A percentile compares a stretch with the other conserved stretches of the same genome.
These are phyloP conservation scores for Pitta sordida DNA, from an alignment of 2,113 vertebrate species.

Conservation along the genomic window DNA sequence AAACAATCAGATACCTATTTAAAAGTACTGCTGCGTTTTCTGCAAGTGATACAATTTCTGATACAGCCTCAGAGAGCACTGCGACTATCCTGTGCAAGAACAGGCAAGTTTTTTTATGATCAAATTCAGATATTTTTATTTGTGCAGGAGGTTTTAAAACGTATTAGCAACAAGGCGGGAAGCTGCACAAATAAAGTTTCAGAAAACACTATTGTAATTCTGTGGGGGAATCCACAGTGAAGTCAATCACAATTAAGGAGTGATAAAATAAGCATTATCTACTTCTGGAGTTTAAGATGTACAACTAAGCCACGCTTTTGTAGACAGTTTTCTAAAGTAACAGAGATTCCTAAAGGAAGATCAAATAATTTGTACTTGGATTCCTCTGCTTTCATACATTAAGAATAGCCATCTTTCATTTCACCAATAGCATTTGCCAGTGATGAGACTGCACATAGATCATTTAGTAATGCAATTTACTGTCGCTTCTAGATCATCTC, in stretches of 20 bases:
- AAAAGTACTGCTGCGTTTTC: background rate
- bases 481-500: constrained; percentile 43
- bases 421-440: background rate
- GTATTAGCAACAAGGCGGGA: background rate
- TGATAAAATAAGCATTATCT: background rate
- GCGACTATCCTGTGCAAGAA: background rate
- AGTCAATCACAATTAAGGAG: background rate
- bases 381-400: constrained; percentile 16
- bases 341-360: constrained; percentile 12
- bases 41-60: background rate
- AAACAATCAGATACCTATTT: background rate
- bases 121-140: background rate
- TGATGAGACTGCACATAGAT: background rate
- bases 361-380: background rate
- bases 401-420: constrained; percentile 19
- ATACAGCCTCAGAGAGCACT: background rate
- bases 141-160: background rate
- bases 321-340: background rate
- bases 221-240: background rate
- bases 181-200: background rate
- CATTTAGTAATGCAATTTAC: constrained; percentile 49
- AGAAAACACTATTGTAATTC: background rate
- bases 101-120: background rate
- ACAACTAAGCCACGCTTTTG: background rate
- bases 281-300: background rate